Base-by-base conservation (phyloP, 2,888 invertebrate species). In the Drosophila mimetica region DNA sequence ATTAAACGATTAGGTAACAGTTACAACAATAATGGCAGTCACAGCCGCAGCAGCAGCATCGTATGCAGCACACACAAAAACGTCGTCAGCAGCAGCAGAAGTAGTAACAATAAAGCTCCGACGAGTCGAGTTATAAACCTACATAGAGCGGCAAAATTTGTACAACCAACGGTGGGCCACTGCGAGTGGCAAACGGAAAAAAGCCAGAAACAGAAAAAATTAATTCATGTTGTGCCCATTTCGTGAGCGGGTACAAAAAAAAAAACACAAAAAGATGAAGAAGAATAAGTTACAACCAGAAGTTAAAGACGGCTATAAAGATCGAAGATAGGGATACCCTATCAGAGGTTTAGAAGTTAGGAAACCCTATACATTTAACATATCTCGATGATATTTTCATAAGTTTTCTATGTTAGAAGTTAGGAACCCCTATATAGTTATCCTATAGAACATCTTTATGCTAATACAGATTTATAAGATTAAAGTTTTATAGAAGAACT, bases 1-100 rank as follows among this genome's bases (percentile, higher is more conserved):
- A 87, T 89, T 89, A 88, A 88, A 89, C 77, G 87, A 87, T 87
- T 88, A 87, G 85, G 89, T 89, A 87, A 87, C 89, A 87, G 79
- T 79, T 82, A 86, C 70, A 79, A 65, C 74, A 74, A 60, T 58
- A 67, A 34, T 44, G 22, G 30, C 51, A 52, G 20, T 28, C 14
- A 20, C 50, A 50, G 20, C 14, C 11, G 42, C 9, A 30, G 22
- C 51, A 51, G 20, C 58, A 59, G 42, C 57, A 76, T 53, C 46
- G 42, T 63, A 72, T 70, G 64, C 64, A 77, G 48, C 52, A 64
- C 52, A 64, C 39, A 64, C 44, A 55, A 61, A 65, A 65, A 55
- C 51, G 32, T 57, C 54, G 69, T 63, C 60, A 48, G 16, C 32
- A 18, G 22, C 20, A 18, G n/a, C 41, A 71, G 61, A 50, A 67